Conservation (phyloP, 2,888 invertebrate species). For the Lithophane leautieri region DNA sequence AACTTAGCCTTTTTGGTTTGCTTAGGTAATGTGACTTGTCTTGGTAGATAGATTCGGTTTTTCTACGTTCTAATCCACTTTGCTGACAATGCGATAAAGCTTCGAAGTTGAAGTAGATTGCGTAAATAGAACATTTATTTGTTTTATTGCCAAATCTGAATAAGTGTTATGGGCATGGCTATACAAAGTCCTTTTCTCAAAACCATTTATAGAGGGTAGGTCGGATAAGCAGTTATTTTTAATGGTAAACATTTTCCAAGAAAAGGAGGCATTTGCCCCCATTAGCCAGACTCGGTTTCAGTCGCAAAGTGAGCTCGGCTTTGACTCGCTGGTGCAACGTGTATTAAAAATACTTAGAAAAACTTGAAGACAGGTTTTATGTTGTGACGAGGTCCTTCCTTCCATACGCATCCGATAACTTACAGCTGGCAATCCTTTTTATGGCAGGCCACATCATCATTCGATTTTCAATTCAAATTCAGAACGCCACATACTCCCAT, state of each 20-base stretch:
- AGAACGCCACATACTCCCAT: too few relatives aligned
- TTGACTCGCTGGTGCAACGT: neutral
- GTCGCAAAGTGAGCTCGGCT: neutral
- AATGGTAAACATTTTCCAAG: slow-evolving; percentile 19
- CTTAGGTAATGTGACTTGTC: slow-evolving; percentile 1
- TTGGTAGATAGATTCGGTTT: slow-evolving; percentile 6
- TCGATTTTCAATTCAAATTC: too few relatives aligned
- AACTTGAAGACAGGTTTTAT: neutral
- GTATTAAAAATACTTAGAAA: slow-evolving; percentile 14
- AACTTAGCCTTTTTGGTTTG: neutral
- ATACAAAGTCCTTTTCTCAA: slow-evolving; percentile 15
- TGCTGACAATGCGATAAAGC: slow-evolving; percentile 2
- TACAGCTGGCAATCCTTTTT: too few relatives aligned
- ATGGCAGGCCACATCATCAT: too few relatives aligned
- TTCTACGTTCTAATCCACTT: slow-evolving; percentile 20
- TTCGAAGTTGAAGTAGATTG: slow-evolving; percentile 10
- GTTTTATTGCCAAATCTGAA: slow-evolving; percentile 18
- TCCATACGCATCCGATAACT: too few relatives aligned
- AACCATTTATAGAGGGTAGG: neutral
- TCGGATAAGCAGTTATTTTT: slow-evolving; percentile 10
- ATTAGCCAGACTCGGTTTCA: slow-evolving; percentile 2
- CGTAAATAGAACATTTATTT: slow-evolving; percentile 4
- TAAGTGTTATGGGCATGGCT: slow-evolving; percentile 12
- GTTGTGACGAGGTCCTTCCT: too few relatives aligned
- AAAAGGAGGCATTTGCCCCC: neutral